Base-by-base conservation (phyloP, 1,140 invertebrate species). In the Trichonephila clavata region DNA sequence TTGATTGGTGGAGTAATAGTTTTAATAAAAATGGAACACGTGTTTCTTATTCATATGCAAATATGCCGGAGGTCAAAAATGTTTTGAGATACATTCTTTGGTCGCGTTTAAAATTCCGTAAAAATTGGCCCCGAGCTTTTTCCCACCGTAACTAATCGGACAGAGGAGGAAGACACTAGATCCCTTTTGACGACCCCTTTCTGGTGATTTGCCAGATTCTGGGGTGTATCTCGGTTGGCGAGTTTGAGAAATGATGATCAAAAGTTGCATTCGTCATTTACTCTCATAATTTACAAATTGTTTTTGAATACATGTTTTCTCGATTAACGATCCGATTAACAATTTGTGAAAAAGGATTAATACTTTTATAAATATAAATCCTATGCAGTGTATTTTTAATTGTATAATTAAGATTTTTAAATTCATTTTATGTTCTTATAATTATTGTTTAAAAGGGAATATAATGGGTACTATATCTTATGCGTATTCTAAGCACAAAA, bases 1-100 rank as follows among this genome's bases (percentile, higher is more conserved):
- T 86, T 86, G 84, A 86, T 60, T 60, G 84, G 50, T 86, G 10
- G 5, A 84, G 59, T 86, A 27, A 84, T 60, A 60, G 59, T 61
- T 86, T 86, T 86, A 86, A 86, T 86, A 86, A 86, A 60, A 86
- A 60, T 39, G 27, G 50, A 86, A 86, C 84, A 86, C 84, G 84
- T 86, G 84, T 63, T 86, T 32, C 60, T 86, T 60, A 60, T 86
- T 86, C 84, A 86, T 86, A 86, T 86, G 84, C 84, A 86, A 86
- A 27, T 39, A 21, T n/a, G 18, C 59, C 43, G 14, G 59, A 61
- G 59, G 57, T 57, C 21, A 10, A 27, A 86, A 32, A 86, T 60
- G 39, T 59, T 86, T 86, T 7, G 27, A 59, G 20, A 86, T 63
- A 27, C 59, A 65, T 86, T 86, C 84, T 86, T 86, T 39, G 84